These are phyloP conservation scores for Plebejus argus DNA, from an alignment of 2,888 invertebrate genomes.

Conservation along the genomic window DNA sequence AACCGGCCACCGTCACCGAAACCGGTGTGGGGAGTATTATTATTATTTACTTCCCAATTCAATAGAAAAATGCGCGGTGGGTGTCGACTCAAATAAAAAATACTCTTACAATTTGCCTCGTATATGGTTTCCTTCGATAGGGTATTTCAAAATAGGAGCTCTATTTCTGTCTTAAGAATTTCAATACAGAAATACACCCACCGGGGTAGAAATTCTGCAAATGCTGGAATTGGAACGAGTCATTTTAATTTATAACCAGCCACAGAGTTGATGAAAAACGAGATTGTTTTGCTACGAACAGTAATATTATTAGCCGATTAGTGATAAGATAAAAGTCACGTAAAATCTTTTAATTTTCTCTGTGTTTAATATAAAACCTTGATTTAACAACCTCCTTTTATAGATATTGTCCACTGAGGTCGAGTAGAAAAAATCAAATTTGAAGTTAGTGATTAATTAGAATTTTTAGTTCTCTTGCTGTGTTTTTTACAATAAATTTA, in stretches of 20 bases:
- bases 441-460: no score
- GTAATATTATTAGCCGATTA: neutral
- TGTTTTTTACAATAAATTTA: no score
- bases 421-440: no score
- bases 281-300: neutral
- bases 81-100: conserved; percentile 7
- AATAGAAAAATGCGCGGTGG: neutral
- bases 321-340: neutral
- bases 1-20: no score
- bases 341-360: neutral
- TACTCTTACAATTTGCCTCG: neutral
- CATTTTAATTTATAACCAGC: conserved; percentile 27
- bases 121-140: neutral
- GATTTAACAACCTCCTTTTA: no score
- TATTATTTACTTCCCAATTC: neutral
- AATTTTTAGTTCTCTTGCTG: no score
- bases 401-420: no score
- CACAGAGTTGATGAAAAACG: conserved; percentile 9
- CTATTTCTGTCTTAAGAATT: conserved; percentile 24
- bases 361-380: conserved; percentile 7
- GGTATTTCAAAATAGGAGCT: neutral
- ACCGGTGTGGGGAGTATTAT: no score
- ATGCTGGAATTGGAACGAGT: conserved; percentile 10
- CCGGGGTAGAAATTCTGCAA: conserved; percentile 7
- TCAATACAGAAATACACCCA: conserved; percentile 6